phyloP scores from a whole-genome alignment of 2,797 vertebrate species.

The Erpetoichthys calabaricus region DNA sequence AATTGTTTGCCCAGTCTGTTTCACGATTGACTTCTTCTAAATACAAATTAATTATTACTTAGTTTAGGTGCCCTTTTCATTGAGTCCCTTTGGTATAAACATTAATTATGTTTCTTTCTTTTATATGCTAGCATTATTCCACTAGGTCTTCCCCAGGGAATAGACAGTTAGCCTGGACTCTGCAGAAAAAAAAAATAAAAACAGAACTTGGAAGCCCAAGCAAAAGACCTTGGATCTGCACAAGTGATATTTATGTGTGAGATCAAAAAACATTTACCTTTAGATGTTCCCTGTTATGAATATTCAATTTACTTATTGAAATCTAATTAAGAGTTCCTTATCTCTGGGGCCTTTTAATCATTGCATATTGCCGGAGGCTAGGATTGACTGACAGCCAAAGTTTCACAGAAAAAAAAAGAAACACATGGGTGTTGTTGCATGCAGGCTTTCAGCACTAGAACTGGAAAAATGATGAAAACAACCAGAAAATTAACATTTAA shows the following conservation, averaged over 20 bases:
- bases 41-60: conserved; percentile 66
- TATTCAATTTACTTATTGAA: conserved; percentile 96
- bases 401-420: conserved; percentile 51
- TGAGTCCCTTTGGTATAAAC: conserved; percentile 66
- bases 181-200: conserved; percentile 22
- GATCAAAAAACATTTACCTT: conserved; percentile 77
- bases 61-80: conserved; percentile 62
- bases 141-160: conserved; percentile 41
- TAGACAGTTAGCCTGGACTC: conserved; percentile 37
- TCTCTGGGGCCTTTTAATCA: conserved; percentile 98
- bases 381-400: conserved; percentile 86
- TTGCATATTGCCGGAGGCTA: conserved; percentile 82
- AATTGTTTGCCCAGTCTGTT: conserved; percentile 29
- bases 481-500: not conserved
- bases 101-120: conserved; percentile 59
- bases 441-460: conserved; percentile 17
- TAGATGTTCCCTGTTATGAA: conserved; percentile 94
- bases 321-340: conserved; percentile 91
- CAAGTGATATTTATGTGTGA: conserved; percentile 66
- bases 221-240: conserved; percentile 59
- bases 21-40: conserved; percentile 52
- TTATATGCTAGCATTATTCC: conserved; percentile 62
- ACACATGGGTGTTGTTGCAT: conserved; percentile 21
- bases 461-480: not conserved
- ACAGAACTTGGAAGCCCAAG: conserved; percentile 40